Evolutionary conservation across 2,797 vertebrate genomes (phyloP).

Genomic region (Odontamblyopus rebecca): DNA sequence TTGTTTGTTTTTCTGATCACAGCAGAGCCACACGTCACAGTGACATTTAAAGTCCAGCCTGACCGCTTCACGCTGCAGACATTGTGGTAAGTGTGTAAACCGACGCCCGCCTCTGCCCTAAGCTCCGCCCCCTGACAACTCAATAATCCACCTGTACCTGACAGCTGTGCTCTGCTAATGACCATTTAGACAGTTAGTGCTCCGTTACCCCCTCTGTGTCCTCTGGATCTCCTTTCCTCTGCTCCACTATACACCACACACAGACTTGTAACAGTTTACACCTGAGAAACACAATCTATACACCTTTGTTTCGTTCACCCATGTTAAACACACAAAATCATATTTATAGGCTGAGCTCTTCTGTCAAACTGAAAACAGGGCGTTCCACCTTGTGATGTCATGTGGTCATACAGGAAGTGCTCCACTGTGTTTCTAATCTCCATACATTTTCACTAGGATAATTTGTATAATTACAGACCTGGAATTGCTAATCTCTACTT

Average conservation of each 20-base stretch:
- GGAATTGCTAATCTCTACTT: no score
- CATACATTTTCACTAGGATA: no score
- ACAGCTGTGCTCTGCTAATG: constrained; percentile 9
- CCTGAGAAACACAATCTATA: not conserved
- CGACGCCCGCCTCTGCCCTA: not conserved
- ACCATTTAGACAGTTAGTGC: constrained; percentile 2
- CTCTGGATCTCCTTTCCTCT: not conserved
- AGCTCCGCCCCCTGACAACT: constrained; percentile 1
- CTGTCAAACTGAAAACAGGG: no score
- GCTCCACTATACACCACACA: not conserved
- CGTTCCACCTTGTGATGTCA: no score
- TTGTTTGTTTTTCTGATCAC: constrained; percentile 4
- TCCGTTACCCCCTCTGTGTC: not conserved
- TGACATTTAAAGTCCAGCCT: constrained; percentile 1
- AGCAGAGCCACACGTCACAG: not conserved
- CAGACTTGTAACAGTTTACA: not conserved
- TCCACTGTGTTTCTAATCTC: no score
- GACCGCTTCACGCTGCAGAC: not conserved
- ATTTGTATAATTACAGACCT: no score
- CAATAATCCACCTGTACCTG: constrained; percentile 3
- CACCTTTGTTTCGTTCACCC: no score
- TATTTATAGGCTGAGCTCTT: no score
- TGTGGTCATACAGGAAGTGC: no score
- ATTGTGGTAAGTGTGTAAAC: not conserved
- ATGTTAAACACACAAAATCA: no score